Evolutionary conservation across 1,140 invertebrate genomes (phyloP).

Genomic region (Vollenhovia emeryi): DNA sequence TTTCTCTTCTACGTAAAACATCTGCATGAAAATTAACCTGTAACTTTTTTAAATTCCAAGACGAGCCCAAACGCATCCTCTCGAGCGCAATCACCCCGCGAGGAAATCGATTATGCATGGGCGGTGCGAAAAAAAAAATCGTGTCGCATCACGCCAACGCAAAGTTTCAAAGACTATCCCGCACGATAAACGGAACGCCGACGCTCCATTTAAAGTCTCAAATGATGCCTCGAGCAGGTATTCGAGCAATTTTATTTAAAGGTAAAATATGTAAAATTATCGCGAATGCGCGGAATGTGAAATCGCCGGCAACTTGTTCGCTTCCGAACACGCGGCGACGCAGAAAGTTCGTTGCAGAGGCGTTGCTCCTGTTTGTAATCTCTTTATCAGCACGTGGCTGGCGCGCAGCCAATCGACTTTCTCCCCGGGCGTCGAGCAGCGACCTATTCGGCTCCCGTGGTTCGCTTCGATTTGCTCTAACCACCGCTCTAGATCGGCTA

Average conservation of each 20-base stretch:
- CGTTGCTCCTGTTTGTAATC: constrained; percentile 79
- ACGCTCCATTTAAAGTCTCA: neutral
- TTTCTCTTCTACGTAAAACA: neutral
- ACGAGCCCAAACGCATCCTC: constrained; percentile 17
- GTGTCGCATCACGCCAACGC: neutral
- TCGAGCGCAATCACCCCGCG: neutral
- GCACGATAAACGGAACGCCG: neutral
- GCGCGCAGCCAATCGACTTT: constrained; percentile 75
- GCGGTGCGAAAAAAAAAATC: neutral
- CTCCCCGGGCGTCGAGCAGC: constrained; percentile 32
- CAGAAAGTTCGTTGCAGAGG: constrained; percentile 65
- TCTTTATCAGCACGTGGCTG: constrained; percentile 81
- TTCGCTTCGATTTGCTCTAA: constrained; percentile 35
- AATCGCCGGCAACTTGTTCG: constrained; percentile 28
- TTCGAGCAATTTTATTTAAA: neutral
- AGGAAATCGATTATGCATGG: constrained; percentile 7
- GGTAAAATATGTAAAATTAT: neutral
- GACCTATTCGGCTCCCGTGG: constrained; percentile 16
- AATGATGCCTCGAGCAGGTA: neutral
- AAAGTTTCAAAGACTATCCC: neutral
- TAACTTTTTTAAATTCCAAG: constrained; percentile 34
- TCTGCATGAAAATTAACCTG: constrained; percentile 1
- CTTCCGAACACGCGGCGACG: neutral
- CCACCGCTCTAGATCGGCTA: constrained; percentile 16
- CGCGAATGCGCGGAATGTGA: neutral